These are phyloP conservation scores for Panthera uncia DNA, from an alignment of 2,113 vertebrate species.

Conservation along the genomic window DNA sequence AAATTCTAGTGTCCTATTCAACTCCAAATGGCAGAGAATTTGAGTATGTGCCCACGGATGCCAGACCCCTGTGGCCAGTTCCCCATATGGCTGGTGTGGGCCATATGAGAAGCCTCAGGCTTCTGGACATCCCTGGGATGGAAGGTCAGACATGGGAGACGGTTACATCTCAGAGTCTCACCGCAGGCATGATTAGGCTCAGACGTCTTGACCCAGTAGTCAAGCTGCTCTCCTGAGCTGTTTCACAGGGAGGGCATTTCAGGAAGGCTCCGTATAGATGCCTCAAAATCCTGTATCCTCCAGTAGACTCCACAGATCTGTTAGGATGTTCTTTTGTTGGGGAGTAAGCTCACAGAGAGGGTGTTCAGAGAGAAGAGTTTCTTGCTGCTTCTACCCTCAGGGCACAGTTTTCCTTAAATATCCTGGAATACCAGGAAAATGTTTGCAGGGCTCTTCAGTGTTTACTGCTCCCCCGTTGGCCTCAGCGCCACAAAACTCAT, in stretches of 20 bases:
- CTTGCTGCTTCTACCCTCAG: neutral
- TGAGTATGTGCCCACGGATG: neutral
- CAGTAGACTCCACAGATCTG: neutral
- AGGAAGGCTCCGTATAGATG: neutral
- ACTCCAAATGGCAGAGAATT: neutral
- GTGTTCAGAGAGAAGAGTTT: neutral
- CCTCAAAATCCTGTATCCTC: neutral
- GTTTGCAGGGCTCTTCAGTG: neutral
- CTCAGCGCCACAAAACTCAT: neutral
- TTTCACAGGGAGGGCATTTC: neutral
- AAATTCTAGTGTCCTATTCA: neutral
- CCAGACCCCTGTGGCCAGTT: neutral
- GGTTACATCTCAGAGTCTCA: neutral
- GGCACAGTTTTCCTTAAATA: neutral
- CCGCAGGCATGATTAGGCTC: neutral
- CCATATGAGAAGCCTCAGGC: neutral
- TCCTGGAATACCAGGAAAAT: neutral
- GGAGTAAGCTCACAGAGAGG: neutral
- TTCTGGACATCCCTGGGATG: neutral
- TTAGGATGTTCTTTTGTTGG: neutral
- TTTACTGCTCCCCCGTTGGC: neutral
- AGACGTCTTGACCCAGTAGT: neutral
- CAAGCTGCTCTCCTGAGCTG: neutral
- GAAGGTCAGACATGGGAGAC: neutral
- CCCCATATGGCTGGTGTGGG: neutral